Percentiles rank a stretch among this genome's conserved stretches.
Conservation (phyloP, 2,888 invertebrate genomes). For the Holacanthella duospinosa region DNA sequence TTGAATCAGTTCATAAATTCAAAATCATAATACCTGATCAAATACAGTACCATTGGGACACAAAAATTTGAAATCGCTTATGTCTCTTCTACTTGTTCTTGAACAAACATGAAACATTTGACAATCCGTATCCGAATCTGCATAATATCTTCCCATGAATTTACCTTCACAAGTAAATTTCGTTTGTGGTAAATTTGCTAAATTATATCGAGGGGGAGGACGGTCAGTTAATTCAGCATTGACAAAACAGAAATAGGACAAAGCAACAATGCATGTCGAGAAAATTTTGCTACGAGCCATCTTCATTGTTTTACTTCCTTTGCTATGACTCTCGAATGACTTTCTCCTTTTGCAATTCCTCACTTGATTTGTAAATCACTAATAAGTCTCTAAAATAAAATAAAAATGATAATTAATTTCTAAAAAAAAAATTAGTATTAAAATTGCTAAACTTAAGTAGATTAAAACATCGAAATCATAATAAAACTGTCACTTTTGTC, state of each 20-base stretch:
- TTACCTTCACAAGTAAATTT: conserved; percentile 32
- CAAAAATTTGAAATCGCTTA: conserved; percentile 32
- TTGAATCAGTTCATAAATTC: not conserved
- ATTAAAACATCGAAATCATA: too few species aligned
- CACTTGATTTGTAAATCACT: too few species aligned
- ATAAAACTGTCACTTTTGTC: too few species aligned
- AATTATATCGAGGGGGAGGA: conserved; percentile 32
- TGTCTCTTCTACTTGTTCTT: conserved; percentile 28
- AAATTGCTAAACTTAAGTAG: too few species aligned
- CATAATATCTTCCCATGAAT: conserved; percentile 33
- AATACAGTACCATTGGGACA: conserved; percentile 37
- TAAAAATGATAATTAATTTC: not conserved
- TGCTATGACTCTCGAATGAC: too few species aligned
- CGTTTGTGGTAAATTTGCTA: conserved; percentile 30
- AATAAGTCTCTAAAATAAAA: not conserved
- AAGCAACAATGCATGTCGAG: not conserved
- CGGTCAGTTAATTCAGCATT: conserved; percentile 18
- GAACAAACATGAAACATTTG: conserved; percentile 37
- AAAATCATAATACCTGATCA: conserved; percentile 26
- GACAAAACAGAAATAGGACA: not conserved
- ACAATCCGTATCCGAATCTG: conserved; percentile 36
- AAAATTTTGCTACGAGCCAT: too few species aligned
- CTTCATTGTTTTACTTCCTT: too few species aligned
- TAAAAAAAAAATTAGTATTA: not conserved
- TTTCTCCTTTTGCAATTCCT: too few species aligned